Conservation (phyloP, 1,140 invertebrate genomes). For the Helicorthomorpha holstii region DNA sequence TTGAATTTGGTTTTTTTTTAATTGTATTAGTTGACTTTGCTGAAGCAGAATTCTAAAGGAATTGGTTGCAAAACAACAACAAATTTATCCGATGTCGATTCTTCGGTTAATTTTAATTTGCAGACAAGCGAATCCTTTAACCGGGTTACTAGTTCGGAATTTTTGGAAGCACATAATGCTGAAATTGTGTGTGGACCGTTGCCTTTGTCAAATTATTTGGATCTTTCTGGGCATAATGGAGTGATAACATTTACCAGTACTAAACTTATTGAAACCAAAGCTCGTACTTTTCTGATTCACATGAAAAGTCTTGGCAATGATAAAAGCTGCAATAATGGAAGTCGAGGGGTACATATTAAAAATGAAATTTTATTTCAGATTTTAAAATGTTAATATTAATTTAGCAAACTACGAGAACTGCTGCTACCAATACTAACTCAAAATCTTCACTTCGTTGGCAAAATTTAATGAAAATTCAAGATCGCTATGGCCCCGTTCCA, state of each 20-base stretch:
- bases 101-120: background rate
- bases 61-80: slow-evolving; percentile 3
- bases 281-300: slow-evolving; percentile 62
- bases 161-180: slow-evolving; percentile 65
- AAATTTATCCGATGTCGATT: slow-evolving; percentile 11
- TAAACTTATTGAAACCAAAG: slow-evolving; percentile 55
- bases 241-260: slow-evolving; percentile 71
- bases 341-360: slow-evolving; percentile 1
- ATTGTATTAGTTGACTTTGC: slow-evolving; percentile 50
- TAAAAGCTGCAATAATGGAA: background rate
- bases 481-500: slow-evolving; percentile 2
- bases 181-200: slow-evolving; percentile 78
- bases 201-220: slow-evolving; percentile 55
- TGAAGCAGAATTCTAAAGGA: slow-evolving; percentile 57
- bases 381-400: no score
- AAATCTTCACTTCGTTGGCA: background rate
- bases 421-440: no score
- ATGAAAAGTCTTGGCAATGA: slow-evolving; percentile 41
- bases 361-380: no score
- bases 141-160: slow-evolving; percentile 58
- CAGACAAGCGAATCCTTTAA: slow-evolving; percentile 26
- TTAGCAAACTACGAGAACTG: no score
- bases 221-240: slow-evolving; percentile 64
- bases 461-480: slow-evolving; percentile 2
- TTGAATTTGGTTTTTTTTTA: no score